Conservation (phyloP, 2,113 vertebrate genomes). For the Neodon shergylaensis region DNA sequence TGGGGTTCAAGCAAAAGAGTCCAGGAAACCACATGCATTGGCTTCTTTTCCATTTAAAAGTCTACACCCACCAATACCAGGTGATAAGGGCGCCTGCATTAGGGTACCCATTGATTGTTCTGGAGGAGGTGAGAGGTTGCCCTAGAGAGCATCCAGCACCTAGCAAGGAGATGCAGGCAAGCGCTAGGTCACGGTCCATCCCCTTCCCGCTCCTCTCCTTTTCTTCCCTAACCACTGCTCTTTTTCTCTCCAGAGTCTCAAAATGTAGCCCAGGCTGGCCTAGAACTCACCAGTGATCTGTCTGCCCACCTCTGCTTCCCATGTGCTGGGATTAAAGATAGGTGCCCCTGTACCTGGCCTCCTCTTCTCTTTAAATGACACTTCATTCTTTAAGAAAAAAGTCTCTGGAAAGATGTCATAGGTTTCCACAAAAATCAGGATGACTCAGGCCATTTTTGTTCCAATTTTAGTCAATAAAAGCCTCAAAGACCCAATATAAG, state of each 20-base stretch:
- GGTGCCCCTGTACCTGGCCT: background rate
- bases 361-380: background rate
- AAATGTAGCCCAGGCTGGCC: background rate
- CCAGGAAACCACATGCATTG: conserved; percentile 47
- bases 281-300: background rate
- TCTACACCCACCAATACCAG: conserved; percentile 44
- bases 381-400: background rate
- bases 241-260: background rate
- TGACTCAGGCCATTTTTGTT: conserved; percentile 41
- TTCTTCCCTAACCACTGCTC: background rate
- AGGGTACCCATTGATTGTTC: conserved; percentile 59
- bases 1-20: conserved; percentile 57
- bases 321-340: background rate
- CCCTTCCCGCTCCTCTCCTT: no score
- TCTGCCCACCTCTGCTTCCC: background rate
- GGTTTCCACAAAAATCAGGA: conserved; percentile 49
- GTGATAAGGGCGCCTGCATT: conserved; percentile 27
- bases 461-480: conserved; percentile 10
- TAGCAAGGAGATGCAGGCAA: background rate
- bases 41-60: conserved; percentile 64
- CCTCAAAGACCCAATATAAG: background rate
- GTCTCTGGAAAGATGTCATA: background rate
- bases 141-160: background rate
- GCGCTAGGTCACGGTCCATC: no score
- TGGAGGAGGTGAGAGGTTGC: background rate